Conservation (phyloP, 92 coral and sea anemone genomes). For the Umimayanthus kanabou region DNA sequence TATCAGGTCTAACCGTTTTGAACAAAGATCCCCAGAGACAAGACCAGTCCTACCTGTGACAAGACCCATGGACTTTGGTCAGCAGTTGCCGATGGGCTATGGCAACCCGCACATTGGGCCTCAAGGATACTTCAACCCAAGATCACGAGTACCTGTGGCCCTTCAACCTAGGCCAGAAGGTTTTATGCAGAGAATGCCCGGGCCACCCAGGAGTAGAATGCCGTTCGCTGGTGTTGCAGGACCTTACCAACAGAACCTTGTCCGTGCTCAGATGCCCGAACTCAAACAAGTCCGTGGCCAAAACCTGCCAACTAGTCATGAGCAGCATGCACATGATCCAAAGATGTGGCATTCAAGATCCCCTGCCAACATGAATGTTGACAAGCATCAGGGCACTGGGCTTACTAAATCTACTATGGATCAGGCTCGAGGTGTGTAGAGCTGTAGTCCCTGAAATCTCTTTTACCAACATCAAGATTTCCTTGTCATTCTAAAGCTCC, state of each 20-base stretch:
- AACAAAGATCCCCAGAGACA: constrained; percentile 30
- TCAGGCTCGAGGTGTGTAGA: constrained; percentile 20
- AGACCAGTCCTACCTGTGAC: neutral
- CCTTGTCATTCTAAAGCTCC: too few relatives aligned
- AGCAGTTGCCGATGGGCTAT: constrained; percentile 26
- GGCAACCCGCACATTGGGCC: constrained; percentile 13
- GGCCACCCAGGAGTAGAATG: neutral
- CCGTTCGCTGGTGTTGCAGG: constrained; percentile 14
- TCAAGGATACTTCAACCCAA: constrained; percentile 25
- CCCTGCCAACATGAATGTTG: neutral
- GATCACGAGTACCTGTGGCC: constrained; percentile 19
- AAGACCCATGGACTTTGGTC: constrained; percentile 35
- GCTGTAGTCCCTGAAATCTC: neutral
- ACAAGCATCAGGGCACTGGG: constrained; percentile 13
- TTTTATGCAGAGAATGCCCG: constrained; percentile 26
- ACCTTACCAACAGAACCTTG: constrained; percentile 20
- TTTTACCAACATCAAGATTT: too few relatives aligned
- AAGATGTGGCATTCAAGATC: constrained; percentile 27
- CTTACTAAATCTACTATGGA: neutral
- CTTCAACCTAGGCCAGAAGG: constrained; percentile 22
- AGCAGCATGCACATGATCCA: constrained; percentile 13
- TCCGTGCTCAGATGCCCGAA: constrained; percentile 19
- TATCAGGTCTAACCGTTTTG: constrained; percentile 20
- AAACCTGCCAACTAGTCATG: constrained; percentile 20
- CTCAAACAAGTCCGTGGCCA: constrained; percentile 22